phyloP scores from a whole-genome alignment of 2,888 invertebrate genomes.

The Pyrgus malvae region DNA sequence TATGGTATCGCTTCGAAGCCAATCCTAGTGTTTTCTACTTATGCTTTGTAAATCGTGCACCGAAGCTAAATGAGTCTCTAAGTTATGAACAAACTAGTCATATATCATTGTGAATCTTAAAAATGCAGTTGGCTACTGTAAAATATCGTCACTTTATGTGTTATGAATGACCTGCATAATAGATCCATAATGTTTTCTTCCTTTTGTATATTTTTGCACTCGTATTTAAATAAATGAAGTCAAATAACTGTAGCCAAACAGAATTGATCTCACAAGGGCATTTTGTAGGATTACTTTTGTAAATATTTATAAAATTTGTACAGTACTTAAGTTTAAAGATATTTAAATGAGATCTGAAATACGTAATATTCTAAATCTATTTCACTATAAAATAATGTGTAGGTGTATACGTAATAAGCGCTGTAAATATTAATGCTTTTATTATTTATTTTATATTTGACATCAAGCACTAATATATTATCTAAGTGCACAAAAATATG shows the following conservation, averaged over 20 bases:
- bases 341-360: slow-evolving; percentile 19
- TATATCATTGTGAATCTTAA: too few species aligned
- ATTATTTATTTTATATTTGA: background rate
- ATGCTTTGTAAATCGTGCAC: too few species aligned
- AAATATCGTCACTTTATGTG: too few species aligned
- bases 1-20: too few species aligned
- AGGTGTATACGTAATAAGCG: background rate
- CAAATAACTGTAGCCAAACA: background rate
- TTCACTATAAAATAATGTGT: background rate
- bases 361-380: slow-evolving; percentile 20
- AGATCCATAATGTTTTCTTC: too few species aligned
- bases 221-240: slow-evolving; percentile 12
- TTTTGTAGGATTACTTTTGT: slow-evolving; percentile 5
- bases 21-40: too few species aligned
- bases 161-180: too few species aligned
- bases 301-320: slow-evolving; percentile 3
- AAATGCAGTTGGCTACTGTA: too few species aligned
- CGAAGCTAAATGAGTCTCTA: too few species aligned
- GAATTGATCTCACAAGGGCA: slow-evolving; percentile 22
- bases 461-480: background rate
- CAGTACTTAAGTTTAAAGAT: background rate
- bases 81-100: too few species aligned
- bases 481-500: slow-evolving; percentile 9
- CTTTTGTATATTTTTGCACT: background rate
- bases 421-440: slow-evolving; percentile 5